Percentiles rank a stretch among this genome's conserved stretches.
phyloP scores from a whole-genome alignment of 2,113 vertebrate genomes.

The Oxyura jamaicensis region DNA sequence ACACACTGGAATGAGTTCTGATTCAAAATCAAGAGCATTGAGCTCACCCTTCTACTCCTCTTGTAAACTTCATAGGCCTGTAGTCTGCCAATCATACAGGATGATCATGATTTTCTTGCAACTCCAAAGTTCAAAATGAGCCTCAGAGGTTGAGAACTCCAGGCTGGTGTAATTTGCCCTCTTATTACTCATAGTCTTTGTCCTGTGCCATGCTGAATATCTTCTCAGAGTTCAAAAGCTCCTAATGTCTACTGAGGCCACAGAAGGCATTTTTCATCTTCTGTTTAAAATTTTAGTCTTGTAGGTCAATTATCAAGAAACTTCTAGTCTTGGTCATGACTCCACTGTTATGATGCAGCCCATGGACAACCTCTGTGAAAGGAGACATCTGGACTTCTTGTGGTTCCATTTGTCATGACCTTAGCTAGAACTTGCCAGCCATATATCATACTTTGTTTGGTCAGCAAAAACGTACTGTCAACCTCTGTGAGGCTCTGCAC shows the following conservation, averaged over 20 bases:
- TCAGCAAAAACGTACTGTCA: neutral
- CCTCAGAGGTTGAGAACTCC: neutral
- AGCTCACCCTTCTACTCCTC: neutral
- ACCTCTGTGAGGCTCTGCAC: neutral
- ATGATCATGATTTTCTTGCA: neutral
- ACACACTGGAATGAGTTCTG: neutral
- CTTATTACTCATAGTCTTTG: neutral
- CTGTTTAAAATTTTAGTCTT: neutral
- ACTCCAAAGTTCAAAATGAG: neutral
- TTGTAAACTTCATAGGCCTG: neutral
- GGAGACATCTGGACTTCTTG: neutral
- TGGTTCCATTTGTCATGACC: neutral
- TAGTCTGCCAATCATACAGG: neutral
- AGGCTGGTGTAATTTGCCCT: neutral
- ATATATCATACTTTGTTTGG: neutral
- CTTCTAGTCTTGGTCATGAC: neutral
- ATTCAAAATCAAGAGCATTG: neutral
- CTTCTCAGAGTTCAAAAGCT: neutral
- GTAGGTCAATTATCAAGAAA: neutral
- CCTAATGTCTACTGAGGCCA: neutral
- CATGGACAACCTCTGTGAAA: neutral
- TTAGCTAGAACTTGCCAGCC: neutral
- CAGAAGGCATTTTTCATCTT: neutral
- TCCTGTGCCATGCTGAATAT: neutral
- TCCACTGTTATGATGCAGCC: neutral